A percentile compares a stretch with the other conserved stretches of the same genome.
phyloP scores from a whole-genome alignment of 1,140 invertebrate genomes.

The Littorina saxatilis region DNA sequence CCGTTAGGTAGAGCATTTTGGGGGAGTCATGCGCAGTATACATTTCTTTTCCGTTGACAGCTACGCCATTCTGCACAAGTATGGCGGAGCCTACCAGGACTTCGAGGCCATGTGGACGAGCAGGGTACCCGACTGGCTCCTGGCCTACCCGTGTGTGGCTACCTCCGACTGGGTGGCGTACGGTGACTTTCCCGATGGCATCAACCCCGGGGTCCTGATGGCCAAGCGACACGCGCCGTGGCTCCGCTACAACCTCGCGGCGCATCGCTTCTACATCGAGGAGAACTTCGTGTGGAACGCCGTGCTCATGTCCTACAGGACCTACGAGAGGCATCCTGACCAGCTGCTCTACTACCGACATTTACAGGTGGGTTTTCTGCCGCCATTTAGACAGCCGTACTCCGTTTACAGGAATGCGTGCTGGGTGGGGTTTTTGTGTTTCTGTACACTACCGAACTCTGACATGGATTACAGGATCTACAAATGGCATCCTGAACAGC shows the following conservation, averaged over 20 bases:
- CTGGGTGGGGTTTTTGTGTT: neutral
- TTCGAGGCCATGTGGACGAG: slow-evolving; percentile 43
- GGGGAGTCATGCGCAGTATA: no score
- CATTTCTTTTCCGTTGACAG: no score
- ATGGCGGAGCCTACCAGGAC: slow-evolving; percentile 44
- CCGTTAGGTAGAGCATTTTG: no score
- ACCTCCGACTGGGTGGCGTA: slow-evolving; percentile 38
- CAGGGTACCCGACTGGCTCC: slow-evolving; percentile 34
- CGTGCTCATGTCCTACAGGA: slow-evolving; percentile 40
- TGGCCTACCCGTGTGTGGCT: slow-evolving; percentile 36
- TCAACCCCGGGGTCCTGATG: slow-evolving; percentile 44
- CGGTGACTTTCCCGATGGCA: slow-evolving; percentile 30
- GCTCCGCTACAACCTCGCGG: slow-evolving; percentile 31
- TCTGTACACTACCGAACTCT: no score
- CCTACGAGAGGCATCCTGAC: slow-evolving; percentile 44
- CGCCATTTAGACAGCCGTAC: no score
- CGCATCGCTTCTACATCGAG: slow-evolving; percentile 30
- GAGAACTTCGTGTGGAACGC: slow-evolving; percentile 35
- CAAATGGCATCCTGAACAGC: no score
- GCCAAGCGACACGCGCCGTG: slow-evolving; percentile 36
- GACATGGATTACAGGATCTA: no score
- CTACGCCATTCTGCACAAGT: slow-evolving; percentile 31
- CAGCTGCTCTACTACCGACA: slow-evolving; percentile 33
- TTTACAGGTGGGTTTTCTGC: slow-evolving; percentile 43
- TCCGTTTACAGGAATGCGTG: neutral